Conservation (phyloP, 2,888 invertebrate genomes). For the Cetonia aurata region DNA sequence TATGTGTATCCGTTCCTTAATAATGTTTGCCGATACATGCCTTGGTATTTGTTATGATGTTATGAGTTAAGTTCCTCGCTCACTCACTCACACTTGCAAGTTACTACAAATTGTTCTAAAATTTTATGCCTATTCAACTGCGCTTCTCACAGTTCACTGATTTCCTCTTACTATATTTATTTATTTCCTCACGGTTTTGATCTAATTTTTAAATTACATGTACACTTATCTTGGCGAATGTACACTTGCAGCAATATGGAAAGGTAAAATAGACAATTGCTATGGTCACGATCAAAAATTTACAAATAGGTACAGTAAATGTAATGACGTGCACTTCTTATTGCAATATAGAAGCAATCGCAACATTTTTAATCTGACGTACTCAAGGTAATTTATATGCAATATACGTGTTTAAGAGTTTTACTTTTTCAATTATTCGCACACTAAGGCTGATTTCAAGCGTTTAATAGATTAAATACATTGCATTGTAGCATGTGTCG, state of each 20-base stretch:
- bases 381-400: no score
- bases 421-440: no score
- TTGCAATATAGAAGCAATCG: not conserved
- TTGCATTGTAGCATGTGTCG: no score
- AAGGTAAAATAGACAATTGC: constrained; percentile 9
- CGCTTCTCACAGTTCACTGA: constrained; percentile 15
- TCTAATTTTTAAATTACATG: constrained; percentile 13
- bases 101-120: constrained; percentile 4
- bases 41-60: no score
- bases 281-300: constrained; percentile 1
- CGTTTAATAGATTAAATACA: no score
- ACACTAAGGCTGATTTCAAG: no score
- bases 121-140: not conserved
- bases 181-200: constrained; percentile 25
- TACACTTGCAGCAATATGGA: constrained; percentile 8
- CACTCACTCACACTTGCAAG: no score
- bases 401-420: no score
- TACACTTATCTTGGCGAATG: not conserved
- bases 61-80: no score
- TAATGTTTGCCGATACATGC: constrained; percentile 1
- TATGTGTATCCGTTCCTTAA: constrained; percentile 16
- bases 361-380: not conserved
- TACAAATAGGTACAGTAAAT: constrained; percentile 1
- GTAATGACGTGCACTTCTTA: not conserved
- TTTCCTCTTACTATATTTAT: constrained; percentile 28